Percentiles rank a stretch among this genome's conserved stretches.
These are phyloP conservation scores for Acipenser oxyrinchus DNA, from an alignment of 2,797 vertebrate species.

Conservation along the genomic window DNA sequence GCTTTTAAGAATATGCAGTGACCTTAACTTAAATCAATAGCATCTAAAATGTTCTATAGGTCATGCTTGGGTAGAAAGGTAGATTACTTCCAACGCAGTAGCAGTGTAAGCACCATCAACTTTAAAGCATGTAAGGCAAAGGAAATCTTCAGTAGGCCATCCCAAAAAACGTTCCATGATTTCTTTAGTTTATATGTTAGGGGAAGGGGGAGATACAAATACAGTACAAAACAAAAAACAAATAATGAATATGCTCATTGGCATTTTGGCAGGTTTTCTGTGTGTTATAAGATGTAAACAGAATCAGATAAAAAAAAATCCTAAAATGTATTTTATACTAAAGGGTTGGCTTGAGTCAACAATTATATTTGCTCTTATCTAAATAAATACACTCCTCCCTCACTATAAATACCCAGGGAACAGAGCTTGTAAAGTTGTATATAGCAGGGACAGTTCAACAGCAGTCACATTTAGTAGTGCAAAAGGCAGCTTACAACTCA, in stretches of 20 bases:
- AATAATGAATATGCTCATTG: constrained; percentile 11
- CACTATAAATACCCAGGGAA: constrained; percentile 16
- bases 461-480: too few species aligned
- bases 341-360: too few species aligned
- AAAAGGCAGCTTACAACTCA: constrained; percentile 30
- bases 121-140: constrained; percentile 43
- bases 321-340: constrained; percentile 18
- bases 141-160: constrained; percentile 31
- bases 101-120: constrained; percentile 36
- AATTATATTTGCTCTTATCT: constrained; percentile 8
- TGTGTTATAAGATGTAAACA: constrained; percentile 46
- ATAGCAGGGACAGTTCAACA: constrained; percentile 23
- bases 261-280: constrained; percentile 52
- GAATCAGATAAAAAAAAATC: constrained; percentile 23
- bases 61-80: constrained; percentile 45
- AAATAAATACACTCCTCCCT: constrained; percentile 14
- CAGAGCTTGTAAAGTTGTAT: constrained; percentile 13
- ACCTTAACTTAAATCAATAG: too few species aligned
- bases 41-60: constrained; percentile 18
- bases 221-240: constrained; percentile 13
- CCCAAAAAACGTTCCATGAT: constrained; percentile 7
- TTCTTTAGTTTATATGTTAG: too few species aligned
- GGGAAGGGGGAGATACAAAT: too few species aligned
- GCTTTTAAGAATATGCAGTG: constrained; percentile 57
- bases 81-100: constrained; percentile 29